phyloP scores from a whole-genome alignment of 2,797 vertebrate species.

The Peromyscus aztecus region DNA sequence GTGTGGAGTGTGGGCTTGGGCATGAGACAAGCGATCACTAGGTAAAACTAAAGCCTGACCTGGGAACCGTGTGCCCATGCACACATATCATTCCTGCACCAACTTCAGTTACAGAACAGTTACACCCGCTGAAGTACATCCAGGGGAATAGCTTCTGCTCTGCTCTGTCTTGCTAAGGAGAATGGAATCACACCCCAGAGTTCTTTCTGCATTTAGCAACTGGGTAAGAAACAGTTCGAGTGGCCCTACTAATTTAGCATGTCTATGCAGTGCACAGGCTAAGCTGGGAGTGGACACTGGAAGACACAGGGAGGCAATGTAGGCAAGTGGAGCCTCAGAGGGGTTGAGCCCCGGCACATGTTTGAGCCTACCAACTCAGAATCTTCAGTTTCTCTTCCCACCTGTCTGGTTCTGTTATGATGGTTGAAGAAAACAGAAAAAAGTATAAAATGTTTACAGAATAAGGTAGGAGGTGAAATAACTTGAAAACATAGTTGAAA shows the following conservation, averaged over 20 bases:
- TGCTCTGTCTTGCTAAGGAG: conserved; percentile 4
- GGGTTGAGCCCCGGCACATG: neutral
- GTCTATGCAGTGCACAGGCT: neutral
- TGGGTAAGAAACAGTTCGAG: neutral
- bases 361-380: neutral
- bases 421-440: neutral
- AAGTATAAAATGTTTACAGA: neutral
- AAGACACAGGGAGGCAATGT: neutral
- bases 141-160: conserved; percentile 1
- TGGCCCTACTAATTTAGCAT: neutral
- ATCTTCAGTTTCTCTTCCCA: neutral
- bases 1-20: neutral
- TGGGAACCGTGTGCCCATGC: neutral
- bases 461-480: neutral
- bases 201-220: conserved; percentile 24
- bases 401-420: neutral
- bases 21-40: conserved; percentile 32
- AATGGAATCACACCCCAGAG: neutral
- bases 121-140: conserved; percentile 1
- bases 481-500: neutral
- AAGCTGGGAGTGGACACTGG: neutral
- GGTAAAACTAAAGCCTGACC: conserved; percentile 47
- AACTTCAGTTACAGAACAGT: conserved; percentile 25
- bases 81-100: neutral
- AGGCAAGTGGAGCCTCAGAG: neutral